A percentile compares a stretch with the other conserved stretches of the same genome.
Evolutionary conservation across 2,888 invertebrate genomes (phyloP).

Genomic region (Lasioglossum lativentre): DNA sequence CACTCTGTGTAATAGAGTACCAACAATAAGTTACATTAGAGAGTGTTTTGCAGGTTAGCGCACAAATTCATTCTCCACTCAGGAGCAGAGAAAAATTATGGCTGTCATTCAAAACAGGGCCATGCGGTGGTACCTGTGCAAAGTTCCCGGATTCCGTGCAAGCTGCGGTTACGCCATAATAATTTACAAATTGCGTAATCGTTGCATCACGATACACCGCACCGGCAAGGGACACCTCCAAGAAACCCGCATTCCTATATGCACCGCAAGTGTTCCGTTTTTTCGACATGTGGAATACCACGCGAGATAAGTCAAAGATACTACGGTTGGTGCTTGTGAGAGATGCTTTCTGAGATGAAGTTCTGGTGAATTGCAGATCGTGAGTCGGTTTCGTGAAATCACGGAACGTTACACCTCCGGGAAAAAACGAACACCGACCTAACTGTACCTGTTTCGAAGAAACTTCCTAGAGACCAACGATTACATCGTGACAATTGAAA

Average conservation of each 20-base stretch:
- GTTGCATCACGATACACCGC: slow-evolving; percentile 56
- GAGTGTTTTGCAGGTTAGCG: not conserved
- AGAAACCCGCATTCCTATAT: slow-evolving; percentile 55
- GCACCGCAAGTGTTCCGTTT: slow-evolving; percentile 42
- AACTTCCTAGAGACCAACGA: not conserved
- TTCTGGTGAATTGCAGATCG: not conserved
- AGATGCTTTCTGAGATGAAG: not conserved
- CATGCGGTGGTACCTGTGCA: not conserved
- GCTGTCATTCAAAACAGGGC: not conserved
- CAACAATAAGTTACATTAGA: not conserved
- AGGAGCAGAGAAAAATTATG: not conserved
- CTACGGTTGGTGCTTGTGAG: not conserved
- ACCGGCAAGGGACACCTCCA: slow-evolving; percentile 36
- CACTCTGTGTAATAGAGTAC: not conserved
- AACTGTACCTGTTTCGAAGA: slow-evolving; percentile 1
- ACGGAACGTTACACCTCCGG: not conserved
- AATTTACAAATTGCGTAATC: slow-evolving; percentile 66
- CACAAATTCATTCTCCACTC: not conserved
- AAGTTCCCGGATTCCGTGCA: slow-evolving; percentile 48
- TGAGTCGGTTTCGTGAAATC: not conserved
- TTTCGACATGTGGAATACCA: slow-evolving; percentile 27
- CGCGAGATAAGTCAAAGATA: slow-evolving; percentile 33
- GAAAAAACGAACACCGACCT: not conserved
- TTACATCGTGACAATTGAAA: not conserved
- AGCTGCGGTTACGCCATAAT: slow-evolving; percentile 53